Evolutionary conservation across 1,140 invertebrate genomes (phyloP), one percentile per base, ranked within the genome.

Genomic region (Pogonognathellus flavescens): DNA sequence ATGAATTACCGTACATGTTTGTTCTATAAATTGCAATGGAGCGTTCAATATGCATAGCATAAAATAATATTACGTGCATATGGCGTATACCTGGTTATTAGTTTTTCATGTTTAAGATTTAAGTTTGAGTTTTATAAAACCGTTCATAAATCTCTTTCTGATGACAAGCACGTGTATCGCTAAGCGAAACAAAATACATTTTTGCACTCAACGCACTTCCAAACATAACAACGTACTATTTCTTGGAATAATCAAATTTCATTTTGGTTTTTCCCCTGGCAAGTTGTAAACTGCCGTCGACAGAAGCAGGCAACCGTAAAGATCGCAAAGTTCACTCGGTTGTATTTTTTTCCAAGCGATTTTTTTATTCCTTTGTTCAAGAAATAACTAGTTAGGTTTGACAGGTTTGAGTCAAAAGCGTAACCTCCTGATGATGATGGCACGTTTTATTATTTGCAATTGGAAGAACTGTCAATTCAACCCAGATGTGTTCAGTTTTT

Each of bases 381-480:
- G 22, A 41, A 41, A 25, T 66, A 66, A 66, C 20, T 57, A 57
- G 14, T 76, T 10, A 50, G n/a, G 10, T 49, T 76, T 76, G 70
- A 76, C 70, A 76, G n/a, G 13, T 76, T 76, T 49, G 14, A 76
- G 25, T 25, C 14, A 18, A 76, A 76, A 49, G 16, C 31, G 31
- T 41, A 41, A 41, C 31, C 31, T 41, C 31, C 31, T 41, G 31
- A 41, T 41, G 31, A 41, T 41, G 31, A 41, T 41, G 31, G 31
- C 31, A 41, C 31, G 31, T 41, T 41, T 41, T 41, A 41, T 41
- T 41, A 41, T 41, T 41, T 41, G 31, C 31, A 41, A 76, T 76
- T 76, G 70, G 70, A 25, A 76, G 70, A 76, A 76, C n/a, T 76
- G 70, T 76, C 70, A 76, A 76, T 49, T 76, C 41, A 76, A 50